Evolutionary conservation across 2,888 invertebrate genomes (phyloP).

Genomic region (Beris chalybata): DNA sequence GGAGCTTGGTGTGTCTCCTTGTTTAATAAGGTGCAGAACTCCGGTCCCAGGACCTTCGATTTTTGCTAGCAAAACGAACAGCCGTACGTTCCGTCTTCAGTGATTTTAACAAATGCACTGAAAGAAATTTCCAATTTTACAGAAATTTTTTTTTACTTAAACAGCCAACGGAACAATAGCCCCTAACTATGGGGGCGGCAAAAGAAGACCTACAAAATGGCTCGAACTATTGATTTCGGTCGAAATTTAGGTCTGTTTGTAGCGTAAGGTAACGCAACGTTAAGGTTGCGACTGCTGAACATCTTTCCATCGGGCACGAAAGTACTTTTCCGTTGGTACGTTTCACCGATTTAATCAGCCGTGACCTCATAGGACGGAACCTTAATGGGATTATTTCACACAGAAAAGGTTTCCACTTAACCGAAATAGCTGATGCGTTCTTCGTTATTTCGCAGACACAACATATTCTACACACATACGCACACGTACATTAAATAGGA

Average conservation of each 20-base stretch:
- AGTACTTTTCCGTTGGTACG: conserved; percentile 1
- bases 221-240: conserved; percentile 9
- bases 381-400: conserved; percentile 29
- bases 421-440: conserved; percentile 7
- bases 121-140: conserved; percentile 11
- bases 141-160: conserved; percentile 1
- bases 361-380: conserved; percentile 16
- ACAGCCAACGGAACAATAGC: neutral
- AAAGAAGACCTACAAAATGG: conserved; percentile 18
- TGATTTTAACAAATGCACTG: conserved; percentile 19
- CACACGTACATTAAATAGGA: conserved; percentile 1
- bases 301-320: neutral
- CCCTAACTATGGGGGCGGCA: neutral
- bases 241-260: neutral
- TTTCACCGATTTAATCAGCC: conserved; percentile 20
- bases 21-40: too few relatives aligned
- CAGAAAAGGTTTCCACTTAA: conserved; percentile 24
- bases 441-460: neutral
- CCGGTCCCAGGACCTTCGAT: too few relatives aligned
- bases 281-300: neutral
- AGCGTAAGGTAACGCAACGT: neutral
- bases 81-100: conserved; percentile 5
- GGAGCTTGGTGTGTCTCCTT: too few relatives aligned
- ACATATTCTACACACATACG: neutral
- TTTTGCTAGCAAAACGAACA: too few relatives aligned